These are phyloP conservation scores for Molanna angustata DNA, from an alignment of 2,888 invertebrate genomes.

Conservation along the genomic window DNA sequence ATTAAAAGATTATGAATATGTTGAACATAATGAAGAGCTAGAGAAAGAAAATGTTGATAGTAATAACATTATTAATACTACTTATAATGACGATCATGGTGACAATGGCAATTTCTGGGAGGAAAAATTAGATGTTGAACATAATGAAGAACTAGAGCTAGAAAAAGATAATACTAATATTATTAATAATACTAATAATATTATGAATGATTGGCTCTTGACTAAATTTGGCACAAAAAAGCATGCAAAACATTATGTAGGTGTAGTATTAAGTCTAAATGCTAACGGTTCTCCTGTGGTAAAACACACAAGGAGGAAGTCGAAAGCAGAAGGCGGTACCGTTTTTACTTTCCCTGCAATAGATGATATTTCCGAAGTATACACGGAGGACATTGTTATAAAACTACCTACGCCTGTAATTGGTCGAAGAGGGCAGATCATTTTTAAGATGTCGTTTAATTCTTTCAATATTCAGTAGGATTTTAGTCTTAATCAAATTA, in stretches of 20 bases:
- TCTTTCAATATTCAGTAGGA: conserved; percentile 19
- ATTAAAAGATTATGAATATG: conserved; percentile 6
- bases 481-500: no score
- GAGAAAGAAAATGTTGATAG: conserved; percentile 17
- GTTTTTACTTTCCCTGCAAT: conserved; percentile 21
- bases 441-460: conserved; percentile 28
- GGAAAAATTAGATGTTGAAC: conserved; percentile 13
- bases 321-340: conserved; percentile 23
- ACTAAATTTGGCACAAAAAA: conserved; percentile 23
- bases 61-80: conserved; percentile 6
- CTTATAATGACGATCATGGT: conserved; percentile 16
- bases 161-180: conserved; percentile 25
- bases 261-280: conserved; percentile 20
- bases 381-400: conserved; percentile 21
- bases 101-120: conserved; percentile 22
- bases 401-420: conserved; percentile 23
- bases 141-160: conserved; percentile 25
- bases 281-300: conserved; percentile 22
- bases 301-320: conserved; percentile 24
- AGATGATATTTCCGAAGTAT: conserved; percentile 23
- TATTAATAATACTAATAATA: conserved; percentile 14
- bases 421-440: conserved; percentile 26
- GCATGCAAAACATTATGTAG: no score
- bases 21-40: conserved; percentile 21
- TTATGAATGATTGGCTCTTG: conserved; percentile 7